Conservation (phyloP, 2,113 vertebrate species). For the Rhineura floridana region DNA sequence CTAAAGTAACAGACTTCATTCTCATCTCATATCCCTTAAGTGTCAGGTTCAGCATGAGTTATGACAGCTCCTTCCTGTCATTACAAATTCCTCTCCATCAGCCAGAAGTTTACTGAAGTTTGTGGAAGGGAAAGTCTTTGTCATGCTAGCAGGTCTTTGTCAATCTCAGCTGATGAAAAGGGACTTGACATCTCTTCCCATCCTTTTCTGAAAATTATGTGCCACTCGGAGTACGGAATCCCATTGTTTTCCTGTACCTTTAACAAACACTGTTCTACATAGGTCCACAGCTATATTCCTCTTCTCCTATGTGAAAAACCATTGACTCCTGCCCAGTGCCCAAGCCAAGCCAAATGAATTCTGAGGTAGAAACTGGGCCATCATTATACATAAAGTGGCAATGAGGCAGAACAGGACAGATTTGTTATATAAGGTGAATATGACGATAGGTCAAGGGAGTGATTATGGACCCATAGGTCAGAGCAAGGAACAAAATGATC, state of each 20-base stretch:
- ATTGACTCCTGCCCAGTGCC: neutral
- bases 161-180: neutral
- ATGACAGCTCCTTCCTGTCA: no score
- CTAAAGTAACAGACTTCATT: neutral
- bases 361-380: no score
- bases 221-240: neutral
- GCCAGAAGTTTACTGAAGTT: neutral
- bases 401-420: no score
- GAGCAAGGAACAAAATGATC: no score
- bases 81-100: no score
- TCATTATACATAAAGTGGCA: no score
- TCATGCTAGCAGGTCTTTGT: neutral
- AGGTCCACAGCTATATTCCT: neutral
- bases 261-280: neutral
- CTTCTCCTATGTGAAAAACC: neutral
- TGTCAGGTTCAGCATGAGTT: neutral
- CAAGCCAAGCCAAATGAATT: no score
- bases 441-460: no score
- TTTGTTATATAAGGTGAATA: no score
- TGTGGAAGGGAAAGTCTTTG: neutral
- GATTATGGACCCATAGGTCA: no score
- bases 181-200: neutral
- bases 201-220: neutral
- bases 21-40: neutral
- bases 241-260: neutral